A percentile compares a stretch with the other conserved stretches of the same genome.
phyloP scores from a whole-genome alignment of 2,797 vertebrate species.

The Girardinus metallicus region DNA sequence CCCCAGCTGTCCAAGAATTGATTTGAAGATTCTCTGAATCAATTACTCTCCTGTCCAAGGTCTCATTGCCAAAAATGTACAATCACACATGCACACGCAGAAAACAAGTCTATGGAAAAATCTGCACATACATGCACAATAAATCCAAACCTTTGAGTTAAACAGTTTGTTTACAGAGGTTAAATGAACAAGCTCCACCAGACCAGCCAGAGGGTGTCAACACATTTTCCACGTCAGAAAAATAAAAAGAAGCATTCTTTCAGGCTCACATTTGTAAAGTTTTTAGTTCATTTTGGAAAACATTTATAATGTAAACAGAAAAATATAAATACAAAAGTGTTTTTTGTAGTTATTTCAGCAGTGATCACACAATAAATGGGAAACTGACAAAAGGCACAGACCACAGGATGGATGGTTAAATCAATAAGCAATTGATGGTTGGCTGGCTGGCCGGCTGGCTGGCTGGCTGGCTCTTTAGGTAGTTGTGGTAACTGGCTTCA shows the following conservation, averaged over 20 bases:
- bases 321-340: not conserved
- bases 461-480: not conserved
- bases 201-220: conserved; percentile 16
- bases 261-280: not conserved
- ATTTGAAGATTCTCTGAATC: conserved; percentile 88
- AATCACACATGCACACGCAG: conserved; percentile 58
- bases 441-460: not conserved
- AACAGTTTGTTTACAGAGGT: conserved; percentile 32
- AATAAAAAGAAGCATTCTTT: not conserved
- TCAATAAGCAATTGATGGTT: not conserved
- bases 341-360: not conserved
- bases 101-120: conserved; percentile 46
- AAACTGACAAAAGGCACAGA: not conserved
- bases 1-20: conserved; percentile 86
- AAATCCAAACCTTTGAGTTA: conserved; percentile 21
- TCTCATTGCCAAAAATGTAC: conserved; percentile 77
- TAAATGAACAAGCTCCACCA: conserved; percentile 46
- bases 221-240: not conserved
- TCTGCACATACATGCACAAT: not conserved
- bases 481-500: conserved; percentile 1
- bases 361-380: not conserved
- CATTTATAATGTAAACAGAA: not conserved
- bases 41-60: conserved; percentile 85
- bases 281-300: not conserved
- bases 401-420: not conserved